A percentile compares a stretch with the other conserved stretches of the same genome.
These are phyloP conservation scores for Coenonympha arcania DNA, from an alignment of 2,888 invertebrate genomes.

Conservation along the genomic window DNA sequence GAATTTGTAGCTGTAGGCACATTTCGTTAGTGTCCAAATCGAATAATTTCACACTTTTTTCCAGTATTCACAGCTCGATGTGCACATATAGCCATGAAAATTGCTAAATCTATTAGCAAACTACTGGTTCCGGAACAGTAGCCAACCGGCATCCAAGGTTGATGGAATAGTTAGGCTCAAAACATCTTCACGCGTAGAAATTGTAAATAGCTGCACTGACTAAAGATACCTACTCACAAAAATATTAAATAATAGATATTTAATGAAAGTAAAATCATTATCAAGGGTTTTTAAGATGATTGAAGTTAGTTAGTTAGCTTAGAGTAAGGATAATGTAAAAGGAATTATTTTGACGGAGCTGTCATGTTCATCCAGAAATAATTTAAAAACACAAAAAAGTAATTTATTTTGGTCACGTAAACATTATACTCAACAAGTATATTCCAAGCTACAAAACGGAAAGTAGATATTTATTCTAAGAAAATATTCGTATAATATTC, in stretches of 20 bases:
- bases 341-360: too few relatives aligned
- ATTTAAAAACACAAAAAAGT: background rate
- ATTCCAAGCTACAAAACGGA: background rate
- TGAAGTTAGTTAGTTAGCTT: too few relatives aligned
- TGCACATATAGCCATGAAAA: conserved; percentile 8
- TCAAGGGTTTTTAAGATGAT: too few relatives aligned
- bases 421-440: background rate
- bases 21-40: background rate
- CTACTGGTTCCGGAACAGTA: conserved; percentile 16
- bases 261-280: too few relatives aligned
- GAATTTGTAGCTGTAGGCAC: too few relatives aligned
- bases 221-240: too few relatives aligned
- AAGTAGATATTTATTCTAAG: too few relatives aligned
- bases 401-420: background rate
- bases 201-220: background rate
- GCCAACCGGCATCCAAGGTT: conserved; percentile 16
- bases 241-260: too few relatives aligned
- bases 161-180: background rate
- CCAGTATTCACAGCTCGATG: background rate
- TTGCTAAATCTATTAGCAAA: conserved; percentile 15
- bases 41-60: background rate
- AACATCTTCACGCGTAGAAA: background rate
- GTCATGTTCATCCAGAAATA: too few relatives aligned
- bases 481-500: too few relatives aligned
- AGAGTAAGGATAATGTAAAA: too few relatives aligned